Evolutionary conservation across 2,113 vertebrate genomes (phyloP), one percentile per base, ranked within the genome.

Genomic region (Salvelinus alpinus): DNA sequence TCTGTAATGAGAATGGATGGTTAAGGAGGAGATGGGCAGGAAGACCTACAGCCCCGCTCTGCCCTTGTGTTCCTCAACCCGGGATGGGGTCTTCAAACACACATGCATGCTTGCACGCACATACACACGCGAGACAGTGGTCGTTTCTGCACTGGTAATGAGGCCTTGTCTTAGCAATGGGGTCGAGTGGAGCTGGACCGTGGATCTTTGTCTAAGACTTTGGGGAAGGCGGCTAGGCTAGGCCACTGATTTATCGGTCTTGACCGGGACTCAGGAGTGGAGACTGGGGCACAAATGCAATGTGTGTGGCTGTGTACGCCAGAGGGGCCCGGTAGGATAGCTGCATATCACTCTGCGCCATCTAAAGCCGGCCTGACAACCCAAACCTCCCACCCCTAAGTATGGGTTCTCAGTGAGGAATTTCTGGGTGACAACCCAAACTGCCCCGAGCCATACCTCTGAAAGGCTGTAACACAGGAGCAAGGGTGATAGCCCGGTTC

Each of bases 181-280:
- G 51, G 51, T 54, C 16, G 51, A 54, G 51, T 18, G 14, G 51
- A 18, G 51, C 51, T 54, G 51, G 51, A 14, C 5, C 16, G 16
- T 16, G 51, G 51, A 54, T 54, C 51, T 5, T 54, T 54, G 4
- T 16, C 51, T 54, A 54, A 54, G 16, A 18, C 51, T 4, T 18
- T n/a, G 59, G 59, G 20, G 59, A 22, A n/a, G n/a, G 18, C 3
- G 59, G 7, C 18, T 22, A 22, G 85, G 87, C 85, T 77, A 3
- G 74, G 14, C 79, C 48, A 70, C 71, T 89, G 85, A 91, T 90
- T 86, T 89, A 91, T 92, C 73, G 73, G 78, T 89, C 84, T 89
- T 91, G 90, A 91, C 88, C 89, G 88, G 79, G 79, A 74, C 88
- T 86, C 87, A 90, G 88, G 88, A 91, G 90, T 85, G 80, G 83